Base-by-base conservation (phyloP, 2,797 vertebrate genomes). In the Gephyroberyx darwinii region DNA sequence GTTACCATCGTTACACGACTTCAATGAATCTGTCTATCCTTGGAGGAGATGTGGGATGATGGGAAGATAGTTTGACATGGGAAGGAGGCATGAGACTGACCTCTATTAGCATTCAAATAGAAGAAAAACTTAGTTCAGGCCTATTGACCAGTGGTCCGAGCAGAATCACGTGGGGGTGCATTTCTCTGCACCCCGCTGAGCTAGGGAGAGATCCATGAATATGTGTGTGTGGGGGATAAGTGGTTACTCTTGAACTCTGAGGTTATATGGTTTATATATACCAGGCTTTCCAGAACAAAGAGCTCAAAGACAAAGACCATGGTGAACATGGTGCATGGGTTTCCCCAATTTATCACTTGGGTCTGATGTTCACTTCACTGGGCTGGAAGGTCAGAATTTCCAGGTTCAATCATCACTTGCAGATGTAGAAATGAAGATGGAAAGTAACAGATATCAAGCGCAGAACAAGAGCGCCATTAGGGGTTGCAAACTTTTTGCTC, bases 21-120 rank as follows among this genome's bases (percentile, higher is more conserved):
- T 81, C 67, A 61, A 58, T 71, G 54, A 45, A 55, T 47, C 10
- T 63, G 43, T 51, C 50, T 53, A 67, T 75, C 45, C 55, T 67
- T 50, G 58, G 71, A 57, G 61, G 58, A 67, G 52, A 47, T 50
- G 66, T 73, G 54, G 61, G 61, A 64, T 45, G 73, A 41, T 62
- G 74, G 26, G 26, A 56, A 68, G 63, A 81, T 62, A 62, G 72
- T 78, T 80, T 78, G 75, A 77, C 67, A 77, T 76, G 81, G 53
- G 79, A 80, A 80, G 66, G 72, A 88, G 84, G 78, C 56, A 5
- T 16, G 68, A 67, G 60, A 2, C 65, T 71, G 79, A 82, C 75
- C 75, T 64, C 48, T 52, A 79, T 88, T 90, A 74, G 76, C 83
- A 88, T 91, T 75, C 54, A 75, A 90, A 91, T 76, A 57, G 77